A percentile compares a stretch with the other conserved stretches of the same genome.
These are phyloP conservation scores for Neodon shergylaensis DNA, from an alignment of 2,113 vertebrate species.

Conservation along the genomic window DNA sequence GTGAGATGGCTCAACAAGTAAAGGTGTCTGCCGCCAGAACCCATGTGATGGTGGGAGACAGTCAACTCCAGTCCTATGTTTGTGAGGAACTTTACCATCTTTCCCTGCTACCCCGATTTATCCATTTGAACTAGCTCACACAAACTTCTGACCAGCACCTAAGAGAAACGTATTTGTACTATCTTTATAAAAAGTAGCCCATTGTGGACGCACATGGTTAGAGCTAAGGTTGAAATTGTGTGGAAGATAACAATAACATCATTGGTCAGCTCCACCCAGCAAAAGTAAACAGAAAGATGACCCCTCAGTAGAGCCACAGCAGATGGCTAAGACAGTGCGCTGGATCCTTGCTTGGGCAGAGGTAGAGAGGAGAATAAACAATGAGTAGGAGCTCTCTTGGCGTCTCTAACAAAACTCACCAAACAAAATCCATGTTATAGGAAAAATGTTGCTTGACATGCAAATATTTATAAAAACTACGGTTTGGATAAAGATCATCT, in stretches of 20 bases:
- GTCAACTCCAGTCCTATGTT: background rate
- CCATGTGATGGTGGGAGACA: background rate
- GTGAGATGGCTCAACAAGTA: background rate
- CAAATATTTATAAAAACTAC: conserved; percentile 64
- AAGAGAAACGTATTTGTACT: background rate
- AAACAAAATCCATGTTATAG: background rate
- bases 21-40: background rate
- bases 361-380: background rate
- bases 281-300: background rate
- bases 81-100: background rate
- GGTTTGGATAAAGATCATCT: conserved; percentile 53
- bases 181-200: background rate
- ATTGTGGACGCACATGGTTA: background rate
- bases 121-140: conserved; percentile 6
- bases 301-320: background rate
- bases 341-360: background rate
- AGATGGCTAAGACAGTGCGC: background rate
- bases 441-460: conserved; percentile 53
- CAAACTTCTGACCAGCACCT: background rate
- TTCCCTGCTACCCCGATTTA: background rate
- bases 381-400: background rate
- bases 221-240: background rate
- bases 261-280: background rate
- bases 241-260: background rate
- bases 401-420: background rate